Percentiles rank a stretch among this genome's conserved stretches.
Evolutionary conservation across 1,140 invertebrate species (phyloP).

Genomic region (Neodiprion fabricii): DNA sequence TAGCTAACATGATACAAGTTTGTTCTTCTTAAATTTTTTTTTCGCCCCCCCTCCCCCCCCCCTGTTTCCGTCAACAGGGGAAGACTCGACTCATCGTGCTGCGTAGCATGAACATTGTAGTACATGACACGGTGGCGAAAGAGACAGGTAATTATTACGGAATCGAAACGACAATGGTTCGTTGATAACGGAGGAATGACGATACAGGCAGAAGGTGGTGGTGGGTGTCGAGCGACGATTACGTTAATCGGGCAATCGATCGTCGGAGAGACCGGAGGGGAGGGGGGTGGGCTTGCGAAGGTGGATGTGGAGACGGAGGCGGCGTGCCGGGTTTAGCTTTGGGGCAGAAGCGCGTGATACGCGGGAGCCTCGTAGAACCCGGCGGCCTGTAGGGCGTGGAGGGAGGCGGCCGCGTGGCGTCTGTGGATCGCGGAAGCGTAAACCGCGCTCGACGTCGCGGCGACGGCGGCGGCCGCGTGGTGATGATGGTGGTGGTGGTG

Average conservation of each 20-base stretch:
- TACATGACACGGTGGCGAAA: too few relatives aligned
- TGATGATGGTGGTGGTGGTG: constrained; percentile 27
- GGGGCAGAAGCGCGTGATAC: constrained; percentile 50
- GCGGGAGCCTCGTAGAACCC: constrained; percentile 51
- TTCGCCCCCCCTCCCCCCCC: too few relatives aligned
- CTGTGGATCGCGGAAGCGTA: constrained; percentile 51
- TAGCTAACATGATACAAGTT: too few relatives aligned
- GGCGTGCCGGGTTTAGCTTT: constrained; percentile 43
- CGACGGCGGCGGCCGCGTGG: constrained; percentile 28
- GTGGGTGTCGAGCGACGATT: neutral
- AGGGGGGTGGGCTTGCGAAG: constrained; percentile 15
- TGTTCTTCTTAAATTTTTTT: too few relatives aligned
- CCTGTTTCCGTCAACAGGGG: too few relatives aligned
- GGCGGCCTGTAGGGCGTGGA: constrained; percentile 44
- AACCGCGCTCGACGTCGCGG: constrained; percentile 34
- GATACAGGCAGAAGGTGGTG: neutral
- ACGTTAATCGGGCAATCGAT: constrained; percentile 1
- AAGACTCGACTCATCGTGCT: too few relatives aligned
- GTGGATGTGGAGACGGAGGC: constrained; percentile 9
- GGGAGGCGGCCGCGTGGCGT: constrained; percentile 44
- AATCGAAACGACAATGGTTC: too few relatives aligned
- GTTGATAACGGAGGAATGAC: too few relatives aligned
- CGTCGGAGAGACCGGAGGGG: neutral
- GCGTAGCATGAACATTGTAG: too few relatives aligned
- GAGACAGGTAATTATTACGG: too few relatives aligned